Evolutionary conservation across 2,888 invertebrate species (phyloP).

Genomic region (Tenodera sinensis): DNA sequence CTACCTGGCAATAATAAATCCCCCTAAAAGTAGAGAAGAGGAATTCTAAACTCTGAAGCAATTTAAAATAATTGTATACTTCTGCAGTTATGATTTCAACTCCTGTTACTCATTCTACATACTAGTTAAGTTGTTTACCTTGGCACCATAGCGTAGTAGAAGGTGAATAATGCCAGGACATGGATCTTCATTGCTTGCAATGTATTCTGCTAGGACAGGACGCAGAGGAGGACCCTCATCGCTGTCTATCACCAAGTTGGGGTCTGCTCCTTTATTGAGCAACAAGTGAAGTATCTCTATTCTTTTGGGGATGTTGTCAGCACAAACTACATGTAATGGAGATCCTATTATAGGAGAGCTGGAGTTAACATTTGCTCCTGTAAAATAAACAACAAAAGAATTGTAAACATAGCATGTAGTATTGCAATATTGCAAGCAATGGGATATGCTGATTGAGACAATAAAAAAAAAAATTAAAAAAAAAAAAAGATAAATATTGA

Average conservation of each 20-base stretch:
- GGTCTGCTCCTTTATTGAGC: conserved; percentile 68
- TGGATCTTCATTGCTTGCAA: conserved; percentile 70
- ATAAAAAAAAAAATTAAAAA: too few species aligned
- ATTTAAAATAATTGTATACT: too few species aligned
- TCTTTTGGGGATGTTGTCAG: conserved; percentile 61
- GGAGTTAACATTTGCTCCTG: conserved; percentile 75
- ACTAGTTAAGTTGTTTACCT: conserved; percentile 45
- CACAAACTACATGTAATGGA: conserved; percentile 77
- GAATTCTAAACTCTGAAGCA: too few species aligned
- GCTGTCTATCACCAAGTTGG: conserved; percentile 69
- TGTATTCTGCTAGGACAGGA: conserved; percentile 78
- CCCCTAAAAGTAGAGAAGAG: too few species aligned
- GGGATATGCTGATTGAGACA: too few species aligned
- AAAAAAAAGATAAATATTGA: too few species aligned
- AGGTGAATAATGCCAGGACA: conserved; percentile 62
- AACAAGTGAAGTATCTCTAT: conserved; percentile 56
- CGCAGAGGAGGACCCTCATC: conserved; percentile 71
- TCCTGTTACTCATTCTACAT: too few species aligned
- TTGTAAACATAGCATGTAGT: too few species aligned
- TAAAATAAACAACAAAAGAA: conserved; percentile 25
- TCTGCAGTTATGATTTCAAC: too few species aligned
- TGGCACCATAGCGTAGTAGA: conserved; percentile 72
- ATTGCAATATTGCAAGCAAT: too few species aligned
- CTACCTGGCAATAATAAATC: too few species aligned
- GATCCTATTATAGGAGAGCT: conserved; percentile 78